Conservation (phyloP, 2,888 invertebrate genomes). For the Alcis repandata region DNA sequence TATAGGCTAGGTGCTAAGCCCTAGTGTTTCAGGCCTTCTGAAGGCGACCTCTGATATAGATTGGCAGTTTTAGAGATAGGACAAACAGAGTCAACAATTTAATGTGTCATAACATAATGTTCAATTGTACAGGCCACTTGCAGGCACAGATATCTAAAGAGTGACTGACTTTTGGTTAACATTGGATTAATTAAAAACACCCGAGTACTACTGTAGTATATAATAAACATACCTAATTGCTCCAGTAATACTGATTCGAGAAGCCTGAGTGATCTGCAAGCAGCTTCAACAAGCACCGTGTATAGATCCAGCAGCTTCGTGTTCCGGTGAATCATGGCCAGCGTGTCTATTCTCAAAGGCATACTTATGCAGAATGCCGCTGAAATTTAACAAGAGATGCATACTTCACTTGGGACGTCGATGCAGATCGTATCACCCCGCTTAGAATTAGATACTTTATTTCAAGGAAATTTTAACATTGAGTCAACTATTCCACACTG, state of each 20-base stretch:
- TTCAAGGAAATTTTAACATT: not conserved
- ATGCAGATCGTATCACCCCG: too few relatives aligned
- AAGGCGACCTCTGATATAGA: too few relatives aligned
- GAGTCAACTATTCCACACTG: not conserved
- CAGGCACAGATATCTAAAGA: too few relatives aligned
- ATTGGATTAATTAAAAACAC: too few relatives aligned
- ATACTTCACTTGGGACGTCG: too few relatives aligned
- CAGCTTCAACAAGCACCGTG: slow-evolving; percentile 91
- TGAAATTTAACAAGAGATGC: slow-evolving; percentile 52
- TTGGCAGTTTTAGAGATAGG: too few relatives aligned
- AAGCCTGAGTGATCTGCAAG: slow-evolving; percentile 89
- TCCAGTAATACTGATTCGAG: slow-evolving; percentile 88
- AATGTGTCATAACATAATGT: too few relatives aligned
- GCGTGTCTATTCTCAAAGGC: slow-evolving; percentile 89
- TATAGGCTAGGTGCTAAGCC: not conserved
- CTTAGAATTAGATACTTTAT: too few relatives aligned
- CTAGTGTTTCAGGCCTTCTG: too few relatives aligned
- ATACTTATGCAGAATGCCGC: slow-evolving; percentile 86
- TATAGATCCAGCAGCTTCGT: slow-evolving; percentile 89
- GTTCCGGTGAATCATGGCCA: slow-evolving; percentile 90
- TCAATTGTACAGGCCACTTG: too few relatives aligned
- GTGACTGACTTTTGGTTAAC: too few relatives aligned
- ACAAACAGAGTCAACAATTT: too few relatives aligned
- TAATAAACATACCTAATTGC: slow-evolving; percentile 78
- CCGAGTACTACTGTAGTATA: not conserved